These are phyloP conservation scores for Hirtodrosophila confusa DNA, from an alignment of 2,888 invertebrate species.

Conservation along the genomic window DNA sequence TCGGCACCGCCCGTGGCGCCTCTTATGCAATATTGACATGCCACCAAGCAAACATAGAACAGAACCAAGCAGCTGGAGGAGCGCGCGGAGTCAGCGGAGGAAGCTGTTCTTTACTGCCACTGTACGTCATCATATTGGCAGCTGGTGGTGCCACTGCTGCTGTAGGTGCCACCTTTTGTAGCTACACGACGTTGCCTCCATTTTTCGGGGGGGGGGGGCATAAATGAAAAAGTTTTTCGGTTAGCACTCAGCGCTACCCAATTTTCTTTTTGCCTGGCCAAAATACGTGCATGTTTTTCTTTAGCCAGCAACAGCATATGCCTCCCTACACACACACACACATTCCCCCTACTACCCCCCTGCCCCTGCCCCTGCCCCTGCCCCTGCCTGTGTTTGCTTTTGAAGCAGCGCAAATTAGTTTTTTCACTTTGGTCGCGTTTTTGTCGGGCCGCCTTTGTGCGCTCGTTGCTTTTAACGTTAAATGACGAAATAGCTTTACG, in stretches of 20 bases:
- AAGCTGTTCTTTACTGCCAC: slow-evolving; percentile 10
- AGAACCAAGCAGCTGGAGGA: slow-evolving; percentile 2
- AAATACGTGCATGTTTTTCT: slow-evolving; percentile 79
- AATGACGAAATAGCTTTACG: slow-evolving; percentile 81
- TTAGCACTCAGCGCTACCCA: slow-evolving; percentile 76
- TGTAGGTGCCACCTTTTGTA: slow-evolving; percentile 58
- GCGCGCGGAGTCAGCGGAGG: not conserved
- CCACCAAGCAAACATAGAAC: slow-evolving; percentile 54
- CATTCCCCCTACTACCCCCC: not conserved
- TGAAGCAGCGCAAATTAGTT: slow-evolving; percentile 81
- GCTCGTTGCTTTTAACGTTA: slow-evolving; percentile 78
- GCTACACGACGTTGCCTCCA: slow-evolving; percentile 30
- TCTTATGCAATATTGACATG: slow-evolving; percentile 77
- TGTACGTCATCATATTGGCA: slow-evolving; percentile 43
- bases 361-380: not conserved
- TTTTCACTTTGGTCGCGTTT: slow-evolving; percentile 78
- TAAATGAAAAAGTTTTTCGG: slow-evolving; percentile 76
- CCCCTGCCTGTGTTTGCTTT: slow-evolving; percentile 69
- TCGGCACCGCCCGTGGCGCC: slow-evolving; percentile 70
- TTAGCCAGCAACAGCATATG: slow-evolving; percentile 57
- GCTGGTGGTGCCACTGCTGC: slow-evolving; percentile 25
- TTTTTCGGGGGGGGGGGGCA: slow-evolving; percentile 22
- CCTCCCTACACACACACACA: not conserved
- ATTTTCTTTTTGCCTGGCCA: slow-evolving; percentile 75
- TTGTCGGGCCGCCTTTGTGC: slow-evolving; percentile 75